Conservation (phyloP, 2,797 vertebrate genomes). For the Sternarchorhynchus goeldii region DNA sequence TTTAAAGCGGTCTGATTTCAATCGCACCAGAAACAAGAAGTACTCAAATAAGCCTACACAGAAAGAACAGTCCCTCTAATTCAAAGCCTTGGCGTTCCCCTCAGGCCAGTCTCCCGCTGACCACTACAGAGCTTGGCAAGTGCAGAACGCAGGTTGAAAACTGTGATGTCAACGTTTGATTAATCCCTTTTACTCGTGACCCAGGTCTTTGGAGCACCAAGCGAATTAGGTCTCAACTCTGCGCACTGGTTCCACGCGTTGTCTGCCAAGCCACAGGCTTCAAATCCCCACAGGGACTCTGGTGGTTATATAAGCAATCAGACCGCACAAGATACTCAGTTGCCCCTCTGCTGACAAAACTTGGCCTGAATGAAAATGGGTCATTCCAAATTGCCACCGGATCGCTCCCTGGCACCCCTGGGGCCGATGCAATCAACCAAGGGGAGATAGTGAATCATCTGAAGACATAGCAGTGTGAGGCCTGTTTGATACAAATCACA, state of each 20-base stretch:
- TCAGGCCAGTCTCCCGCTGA: constrained; percentile 18
- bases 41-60: constrained; percentile 7
- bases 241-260: background rate
- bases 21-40: background rate
- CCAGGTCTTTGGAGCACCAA: constrained; percentile 19
- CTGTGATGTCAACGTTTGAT: constrained; percentile 40
- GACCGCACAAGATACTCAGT: constrained; percentile 35
- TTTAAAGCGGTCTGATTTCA: background rate
- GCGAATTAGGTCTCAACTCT: constrained; percentile 41
- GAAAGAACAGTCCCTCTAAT: constrained; percentile 17
- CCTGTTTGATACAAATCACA: constrained; percentile 46
- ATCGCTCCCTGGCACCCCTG: constrained; percentile 25
- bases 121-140: constrained; percentile 23
- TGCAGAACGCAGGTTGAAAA: constrained; percentile 16
- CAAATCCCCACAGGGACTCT: constrained; percentile 23
- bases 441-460: constrained; percentile 41
- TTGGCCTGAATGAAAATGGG: constrained; percentile 35
- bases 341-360: constrained; percentile 32
- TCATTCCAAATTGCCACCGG: constrained; percentile 44
- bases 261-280: constrained; percentile 43
- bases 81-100: background rate
- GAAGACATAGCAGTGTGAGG: constrained; percentile 30
- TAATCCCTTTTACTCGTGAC: constrained; percentile 32
- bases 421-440: constrained; percentile 50
- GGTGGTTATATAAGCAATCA: constrained; percentile 43